These are phyloP conservation scores for Philonicus albiceps DNA, from an alignment of 2,888 invertebrate species.

Conservation along the genomic window DNA sequence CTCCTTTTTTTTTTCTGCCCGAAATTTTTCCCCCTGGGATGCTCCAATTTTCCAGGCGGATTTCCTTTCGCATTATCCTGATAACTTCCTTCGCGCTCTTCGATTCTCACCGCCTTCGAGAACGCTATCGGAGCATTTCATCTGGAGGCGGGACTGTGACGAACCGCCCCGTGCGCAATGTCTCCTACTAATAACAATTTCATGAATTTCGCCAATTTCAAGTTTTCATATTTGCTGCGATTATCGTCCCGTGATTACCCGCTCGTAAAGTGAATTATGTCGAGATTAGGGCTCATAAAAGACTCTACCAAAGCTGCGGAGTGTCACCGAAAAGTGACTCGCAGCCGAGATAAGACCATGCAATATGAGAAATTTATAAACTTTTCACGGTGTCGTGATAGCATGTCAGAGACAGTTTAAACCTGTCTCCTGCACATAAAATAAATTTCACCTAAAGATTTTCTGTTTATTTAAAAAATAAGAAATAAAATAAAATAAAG, in stretches of 20 bases:
- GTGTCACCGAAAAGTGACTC: slow-evolving; percentile 21
- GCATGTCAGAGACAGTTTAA: slow-evolving; percentile 41
- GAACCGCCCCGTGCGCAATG: neutral
- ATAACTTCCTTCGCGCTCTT: slow-evolving; percentile 18
- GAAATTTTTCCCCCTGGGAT: slow-evolving; percentile 38
- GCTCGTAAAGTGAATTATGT: slow-evolving; percentile 21
- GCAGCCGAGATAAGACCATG: slow-evolving; percentile 37
- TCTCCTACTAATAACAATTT: neutral
- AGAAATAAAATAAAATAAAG: neutral
- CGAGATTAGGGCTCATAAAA: slow-evolving; percentile 22
- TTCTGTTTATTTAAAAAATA: slow-evolving; percentile 4
- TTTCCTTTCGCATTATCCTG: slow-evolving; percentile 36
- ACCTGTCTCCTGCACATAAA: slow-evolving; percentile 41
- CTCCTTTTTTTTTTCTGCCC: slow-evolving; percentile 2
- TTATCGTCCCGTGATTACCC: slow-evolving; percentile 1
- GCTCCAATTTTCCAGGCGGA: slow-evolving; percentile 41
- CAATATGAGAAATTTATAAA: slow-evolving; percentile 44
- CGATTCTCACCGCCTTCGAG: neutral
- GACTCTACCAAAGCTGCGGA: neutral
- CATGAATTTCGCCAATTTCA: neutral
- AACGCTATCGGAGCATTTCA: neutral
- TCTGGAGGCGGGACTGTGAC: neutral
- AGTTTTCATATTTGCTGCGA: slow-evolving; percentile 3
- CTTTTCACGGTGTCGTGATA: slow-evolving; percentile 40
- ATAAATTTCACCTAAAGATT: slow-evolving; percentile 43